Evolutionary conservation across 2,888 invertebrate species (phyloP), one percentile per base, ranked within the genome.

Genomic region (Odontocerum albicorne): DNA sequence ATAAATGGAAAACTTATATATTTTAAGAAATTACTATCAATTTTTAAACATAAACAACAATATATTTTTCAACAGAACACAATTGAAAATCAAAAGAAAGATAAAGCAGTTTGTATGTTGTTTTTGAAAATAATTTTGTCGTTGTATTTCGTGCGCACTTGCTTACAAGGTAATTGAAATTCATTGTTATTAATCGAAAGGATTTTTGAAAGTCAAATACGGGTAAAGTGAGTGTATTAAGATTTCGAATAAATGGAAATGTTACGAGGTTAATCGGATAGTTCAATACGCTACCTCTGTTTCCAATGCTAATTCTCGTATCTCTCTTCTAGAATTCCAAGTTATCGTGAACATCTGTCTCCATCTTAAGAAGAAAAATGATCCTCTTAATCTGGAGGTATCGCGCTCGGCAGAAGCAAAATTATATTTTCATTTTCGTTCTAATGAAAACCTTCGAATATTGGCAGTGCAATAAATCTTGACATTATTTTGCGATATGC

Each of bases 311-410:
- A 12, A 8, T n/a, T 27, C 42, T 44, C 35, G 33, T 19, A 46
- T 46, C 46, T 46, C 20, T n/a, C 15, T 15, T n/a, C 8, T 46
- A 21, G 46, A 20, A 16, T 44, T 16, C 31, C n/a, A 44, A 46
- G 21, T 46, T 46, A 46, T 46, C n/a, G 46, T 20, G 35, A 46
- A 46, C 46, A 46, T 46, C 46, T 46, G 46, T 46, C 46, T 35
- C 46, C 46, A 46, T 46, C 46, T 46, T 46, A 46, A 32, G 21
- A 46, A 46, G 46, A 46, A 32, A 35, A 46, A 39, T 2, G 39
- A 39, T 39, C 10, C 39, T 10, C 39, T 8, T 12, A 39, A 35
- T 46, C n/a, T 19, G 35, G 15, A 13, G 19, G 15, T 2, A 45
- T 33, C 33, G 45, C 46, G 46, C 32, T 27, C 19, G 21, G 12